These are phyloP conservation scores for Dromaius novaehollandiae DNA, from an alignment of 2,113 vertebrate genomes.

Conservation along the genomic window DNA sequence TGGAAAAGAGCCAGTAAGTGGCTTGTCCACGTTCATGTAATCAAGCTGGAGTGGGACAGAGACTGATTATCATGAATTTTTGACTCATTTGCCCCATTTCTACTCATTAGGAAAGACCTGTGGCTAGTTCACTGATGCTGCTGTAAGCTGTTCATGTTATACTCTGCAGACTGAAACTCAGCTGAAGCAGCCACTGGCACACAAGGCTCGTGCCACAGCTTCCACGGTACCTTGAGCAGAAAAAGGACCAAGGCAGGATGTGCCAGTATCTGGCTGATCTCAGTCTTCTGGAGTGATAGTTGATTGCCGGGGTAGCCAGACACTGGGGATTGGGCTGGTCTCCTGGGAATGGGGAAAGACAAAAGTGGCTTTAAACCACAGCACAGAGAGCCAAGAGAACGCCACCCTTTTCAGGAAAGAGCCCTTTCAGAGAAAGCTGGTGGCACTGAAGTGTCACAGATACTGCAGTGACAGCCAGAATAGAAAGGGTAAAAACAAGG, in stretches of 20 bases:
- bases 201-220: rapidly evolving
- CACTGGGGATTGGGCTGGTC: too few species aligned
- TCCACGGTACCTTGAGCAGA: background rate
- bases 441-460: background rate
- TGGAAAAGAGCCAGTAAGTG: background rate
- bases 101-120: background rate
- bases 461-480: background rate
- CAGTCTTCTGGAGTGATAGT: background rate
- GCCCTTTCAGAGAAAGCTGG: background rate
- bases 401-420: background rate
- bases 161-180: background rate
- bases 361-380: background rate
- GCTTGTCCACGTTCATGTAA: background rate
- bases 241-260: background rate
- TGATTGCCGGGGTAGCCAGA: background rate
- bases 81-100: background rate
- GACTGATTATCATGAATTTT: background rate
- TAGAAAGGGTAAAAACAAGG: background rate
- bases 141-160: background rate
- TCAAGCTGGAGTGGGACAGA: background rate
- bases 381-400: background rate
- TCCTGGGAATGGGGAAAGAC: background rate
- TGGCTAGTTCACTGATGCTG: background rate
- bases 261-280: background rate
- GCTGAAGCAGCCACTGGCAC: background rate